Base-by-base conservation (phyloP, 35 echinoderm and acorn worm species). In the Heliocidaris tuberculata region DNA sequence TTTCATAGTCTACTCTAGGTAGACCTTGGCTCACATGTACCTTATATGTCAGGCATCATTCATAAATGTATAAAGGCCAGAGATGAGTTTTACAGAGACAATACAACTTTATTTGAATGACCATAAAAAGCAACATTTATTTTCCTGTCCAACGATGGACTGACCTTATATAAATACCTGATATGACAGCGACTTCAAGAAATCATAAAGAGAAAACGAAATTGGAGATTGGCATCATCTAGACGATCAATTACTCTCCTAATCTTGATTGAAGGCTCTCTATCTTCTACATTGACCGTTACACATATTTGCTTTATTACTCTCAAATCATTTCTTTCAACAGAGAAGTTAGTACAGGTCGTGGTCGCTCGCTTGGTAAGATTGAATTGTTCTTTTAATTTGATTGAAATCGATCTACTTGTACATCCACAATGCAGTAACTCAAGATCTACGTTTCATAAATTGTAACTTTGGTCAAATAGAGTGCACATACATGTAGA, bases 101-200 rank as follows among this genome's bases (percentile, higher is more conserved):
- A 27, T 56, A n/a, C 6, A 78, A 27, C 65, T 78, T 78, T 78
- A 24, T 27, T 21, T 78, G 65, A 78, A 78, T 78, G 65, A 78
- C 65, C 65, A 78, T 78, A 27, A 27, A 78, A 78, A 78, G 65
- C 65, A 78, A 78, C 65, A 78, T 78, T 78, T 78, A n/a, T 78
- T 78, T 78, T 78, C 65, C 65, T 78, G 65, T 78, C 65, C 65
- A 27, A 7, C 65, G 4, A 78, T 78, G 19, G 21, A 1, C 21
- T 78, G 65, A 78, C 65, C 65, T 78, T n/a, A 19, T 78, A 19
- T n/a, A 78, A 78, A 78, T 78, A 78, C 65, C 32, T 8, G 7
- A 32, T 21, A 90, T 48, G 32, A 35, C 88, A 90, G 31, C 10
- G 48, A 90, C 88, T 48, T 48, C 48, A 50, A 90, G 32, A 50